phyloP scores from a whole-genome alignment of 2,888 invertebrate genomes.

The Pterostichus madidus region DNA sequence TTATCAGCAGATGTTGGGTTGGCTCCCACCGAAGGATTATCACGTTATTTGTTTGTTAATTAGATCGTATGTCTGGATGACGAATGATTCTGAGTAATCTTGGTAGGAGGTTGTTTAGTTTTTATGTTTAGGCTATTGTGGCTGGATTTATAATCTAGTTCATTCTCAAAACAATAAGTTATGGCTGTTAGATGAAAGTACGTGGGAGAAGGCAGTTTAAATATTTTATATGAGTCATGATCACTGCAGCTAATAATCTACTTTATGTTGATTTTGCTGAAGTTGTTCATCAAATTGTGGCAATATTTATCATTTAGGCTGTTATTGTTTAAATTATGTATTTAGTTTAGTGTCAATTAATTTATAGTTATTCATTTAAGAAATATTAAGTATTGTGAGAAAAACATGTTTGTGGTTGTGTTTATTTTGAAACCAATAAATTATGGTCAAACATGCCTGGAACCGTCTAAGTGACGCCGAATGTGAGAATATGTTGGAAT shows the following conservation, averaged over 20 bases:
- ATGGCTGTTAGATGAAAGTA: background rate
- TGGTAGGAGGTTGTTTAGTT: conserved; percentile 28
- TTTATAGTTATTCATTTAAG: too few species aligned
- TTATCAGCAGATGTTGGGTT: conserved; percentile 41
- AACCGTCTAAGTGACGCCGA: too few species aligned
- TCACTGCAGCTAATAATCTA: conserved; percentile 17
- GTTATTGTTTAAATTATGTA: too few species aligned
- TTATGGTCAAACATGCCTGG: too few species aligned
- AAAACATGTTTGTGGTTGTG: too few species aligned
- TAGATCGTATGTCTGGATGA: conserved; percentile 14
- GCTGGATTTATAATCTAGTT: conserved; percentile 15
- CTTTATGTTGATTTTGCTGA: background rate
- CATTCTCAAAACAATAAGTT: conserved; percentile 23
- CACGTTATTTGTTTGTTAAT: background rate
- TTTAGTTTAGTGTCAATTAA: too few species aligned
- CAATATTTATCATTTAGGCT: too few species aligned
- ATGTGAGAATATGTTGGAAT: too few species aligned
- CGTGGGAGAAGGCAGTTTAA: conserved; percentile 25
- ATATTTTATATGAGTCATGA: conserved; percentile 7
- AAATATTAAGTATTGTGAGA: too few species aligned
- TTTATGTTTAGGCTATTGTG: background rate
- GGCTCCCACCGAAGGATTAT: conserved; percentile 2
- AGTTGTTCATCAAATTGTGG: too few species aligned
- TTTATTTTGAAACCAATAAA: too few species aligned
- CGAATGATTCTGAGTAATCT: conserved; percentile 13